Base-by-base conservation (phyloP, 2,113 vertebrate genomes). In the Neomonachus schauinslandi region DNA sequence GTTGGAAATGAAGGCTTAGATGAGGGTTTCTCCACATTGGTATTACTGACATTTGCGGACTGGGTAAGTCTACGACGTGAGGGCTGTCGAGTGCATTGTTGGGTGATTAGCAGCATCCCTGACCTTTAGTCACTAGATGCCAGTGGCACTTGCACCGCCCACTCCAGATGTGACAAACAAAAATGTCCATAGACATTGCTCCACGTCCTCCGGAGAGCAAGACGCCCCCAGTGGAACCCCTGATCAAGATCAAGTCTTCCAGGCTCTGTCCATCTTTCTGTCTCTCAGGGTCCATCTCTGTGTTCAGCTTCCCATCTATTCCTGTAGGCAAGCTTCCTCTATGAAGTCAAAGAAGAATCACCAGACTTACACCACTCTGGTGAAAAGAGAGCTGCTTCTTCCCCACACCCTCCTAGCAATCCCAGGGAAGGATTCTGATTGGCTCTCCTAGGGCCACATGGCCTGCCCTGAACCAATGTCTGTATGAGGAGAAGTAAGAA, bases 91-190 rank as follows among this genome's bases (percentile, higher is more conserved):
- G 33, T 24, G 33, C 33, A 14, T 15, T 13, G 21, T 1, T 14
- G 33, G 51, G 21, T 24, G 51, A 33, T 24, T 8, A 36, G 79
- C 51, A 57, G 33, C 79, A 36, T 8, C 12, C 33, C 12, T 22
- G 77, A n/a, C 51, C 21, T 55, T 51, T 22, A 36, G 33, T 55
- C 51, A 22, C 77, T 14, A 22, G 77, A 22, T 55, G 51, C 31
- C 9, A 0, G 31, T 11, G 28, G 18, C 19, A 36, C 12, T 5
- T 3, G 0, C 46, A 22, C 33, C 6, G 3, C 10, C 18, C 33
- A 4, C 26, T 74, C 46, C 55, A 16, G n/a, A 7, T 9, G n/a
- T 39, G 53, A 82, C 80, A 26, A 15, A 36, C n/a, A 19, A 11
- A 79, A 80, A n/a, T 80, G 77, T n/a, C 46, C 19, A 0, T 31